Base-by-base conservation (phyloP, 2,113 vertebrate species). In the Anguilla rostrata region DNA sequence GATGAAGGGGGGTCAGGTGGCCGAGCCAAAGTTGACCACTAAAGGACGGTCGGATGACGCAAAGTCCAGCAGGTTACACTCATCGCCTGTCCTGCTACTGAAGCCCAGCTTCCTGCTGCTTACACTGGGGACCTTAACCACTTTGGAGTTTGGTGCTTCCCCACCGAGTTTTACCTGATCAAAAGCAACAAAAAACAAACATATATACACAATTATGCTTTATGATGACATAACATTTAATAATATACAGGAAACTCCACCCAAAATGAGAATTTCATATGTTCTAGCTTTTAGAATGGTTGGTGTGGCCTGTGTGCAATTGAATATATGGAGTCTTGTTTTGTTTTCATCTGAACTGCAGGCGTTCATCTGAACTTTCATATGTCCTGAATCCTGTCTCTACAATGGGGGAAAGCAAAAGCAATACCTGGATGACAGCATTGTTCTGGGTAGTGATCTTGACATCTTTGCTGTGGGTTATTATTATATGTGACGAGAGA, bases 1-100 rank as follows among this genome's bases (percentile, higher is more conserved):
- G 63, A 97, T 96, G 86, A 99, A 99, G 0, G 98, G 98, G 85
- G 98, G 98, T 99, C 98, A 99, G 93, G 98, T 99, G 92, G 97
- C 97, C 7, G 98, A 99, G 89, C 98, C 98, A 29, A 99, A 99
- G 93, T 99, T 99, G 89, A 99, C 97, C 90, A 99, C 98, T 88
- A 99, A 94, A 0, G 98, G 98, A 84, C 98, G 95, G 90, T 97
- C 96, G 0, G 96, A 95, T 11, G 94, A 95, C 90, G 97, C 97
- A 86, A 99, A 99, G 93, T 99, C 98, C 90, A 99, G 95, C 43
- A 99, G 97, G 87, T 89, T 96, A 87, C 97, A 99, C 85, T 97
- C 94, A 0, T 92, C 91, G 57, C 91, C 92, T 84, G 85, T 91
- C 20, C 89, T 94, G 86, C 89, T 85, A 26, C 92, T 71, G 0